Conservation (phyloP, 2,888 invertebrate species). For the Diarsia rubi region DNA sequence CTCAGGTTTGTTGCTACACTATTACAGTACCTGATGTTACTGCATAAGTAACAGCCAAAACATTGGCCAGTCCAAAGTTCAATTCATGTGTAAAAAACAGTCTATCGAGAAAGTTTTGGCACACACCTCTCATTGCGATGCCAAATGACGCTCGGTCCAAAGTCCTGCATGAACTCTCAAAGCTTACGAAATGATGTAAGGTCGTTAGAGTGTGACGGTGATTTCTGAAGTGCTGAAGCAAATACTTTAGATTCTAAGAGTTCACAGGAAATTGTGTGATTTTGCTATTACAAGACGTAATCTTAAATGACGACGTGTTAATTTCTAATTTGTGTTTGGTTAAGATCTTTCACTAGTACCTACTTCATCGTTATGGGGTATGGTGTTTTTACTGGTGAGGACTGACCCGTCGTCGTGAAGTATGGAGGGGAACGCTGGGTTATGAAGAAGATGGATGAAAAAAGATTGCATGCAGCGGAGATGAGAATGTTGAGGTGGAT, state of each 20-base stretch:
- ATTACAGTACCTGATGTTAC: background rate
- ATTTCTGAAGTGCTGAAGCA: slow-evolving; percentile 18
- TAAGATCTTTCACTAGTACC: background rate
- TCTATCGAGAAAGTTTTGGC: slow-evolving; percentile 3
- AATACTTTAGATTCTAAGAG: slow-evolving; percentile 15
- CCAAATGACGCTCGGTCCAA: slow-evolving; percentile 7
- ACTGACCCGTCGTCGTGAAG: no score
- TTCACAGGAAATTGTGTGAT: background rate
- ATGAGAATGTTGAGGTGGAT: no score
- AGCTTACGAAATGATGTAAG: slow-evolving; percentile 9
- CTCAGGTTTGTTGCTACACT: background rate
- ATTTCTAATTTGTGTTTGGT: background rate
- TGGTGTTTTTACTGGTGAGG: background rate
- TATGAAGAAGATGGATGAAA: no score
- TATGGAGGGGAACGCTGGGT: no score
- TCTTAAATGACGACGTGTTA: slow-evolving; percentile 4
- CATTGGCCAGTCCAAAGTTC: slow-evolving; percentile 6
- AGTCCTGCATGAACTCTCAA: slow-evolving; percentile 16
- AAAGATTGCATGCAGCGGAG: no score
- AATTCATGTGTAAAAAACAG: background rate
- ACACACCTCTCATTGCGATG: background rate
- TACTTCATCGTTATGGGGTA: background rate
- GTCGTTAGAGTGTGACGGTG: background rate
- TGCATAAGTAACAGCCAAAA: background rate
- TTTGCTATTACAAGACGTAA: background rate